Conservation (phyloP, 2,797 vertebrate species). For the Rhyacichthys aspro region DNA sequence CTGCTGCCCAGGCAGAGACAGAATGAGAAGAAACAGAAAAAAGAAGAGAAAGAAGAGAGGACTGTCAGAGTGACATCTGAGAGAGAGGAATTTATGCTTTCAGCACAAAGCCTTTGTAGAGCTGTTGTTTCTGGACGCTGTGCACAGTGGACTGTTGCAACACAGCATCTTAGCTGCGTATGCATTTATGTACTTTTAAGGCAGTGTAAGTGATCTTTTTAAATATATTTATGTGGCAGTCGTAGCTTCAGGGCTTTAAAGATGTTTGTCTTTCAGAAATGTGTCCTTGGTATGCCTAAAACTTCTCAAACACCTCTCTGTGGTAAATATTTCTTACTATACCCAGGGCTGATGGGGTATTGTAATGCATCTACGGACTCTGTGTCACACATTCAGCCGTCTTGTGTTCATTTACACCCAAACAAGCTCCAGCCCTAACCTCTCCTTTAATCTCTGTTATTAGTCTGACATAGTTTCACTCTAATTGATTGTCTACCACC, state of each 20-base stretch:
- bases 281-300: slow-evolving; percentile 6
- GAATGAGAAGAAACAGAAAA: slow-evolving; percentile 43
- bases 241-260: slow-evolving; percentile 3
- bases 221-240: not conserved
- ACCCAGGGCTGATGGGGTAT: not conserved
- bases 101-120: slow-evolving; percentile 63
- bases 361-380: slow-evolving; percentile 19
- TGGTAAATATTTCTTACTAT: not conserved
- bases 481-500: slow-evolving; percentile 73
- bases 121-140: slow-evolving; percentile 71
- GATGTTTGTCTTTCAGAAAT: not conserved
- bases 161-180: slow-evolving; percentile 31
- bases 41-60: slow-evolving; percentile 56
- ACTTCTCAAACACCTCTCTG: not conserved
- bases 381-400: slow-evolving; percentile 16
- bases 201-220: slow-evolving; percentile 17
- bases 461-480: slow-evolving; percentile 57
- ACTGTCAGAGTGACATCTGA: slow-evolving; percentile 67
- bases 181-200: slow-evolving; percentile 28
- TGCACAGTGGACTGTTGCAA: slow-evolving; percentile 50
- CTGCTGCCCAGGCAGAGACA: slow-evolving; percentile 56
- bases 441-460: slow-evolving; percentile 61
- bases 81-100: slow-evolving; percentile 71
- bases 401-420: slow-evolving; percentile 45
- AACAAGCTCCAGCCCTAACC: slow-evolving; percentile 36